Base-by-base conservation (phyloP, 2,888 invertebrate species). In the Lapara coniferarum region DNA sequence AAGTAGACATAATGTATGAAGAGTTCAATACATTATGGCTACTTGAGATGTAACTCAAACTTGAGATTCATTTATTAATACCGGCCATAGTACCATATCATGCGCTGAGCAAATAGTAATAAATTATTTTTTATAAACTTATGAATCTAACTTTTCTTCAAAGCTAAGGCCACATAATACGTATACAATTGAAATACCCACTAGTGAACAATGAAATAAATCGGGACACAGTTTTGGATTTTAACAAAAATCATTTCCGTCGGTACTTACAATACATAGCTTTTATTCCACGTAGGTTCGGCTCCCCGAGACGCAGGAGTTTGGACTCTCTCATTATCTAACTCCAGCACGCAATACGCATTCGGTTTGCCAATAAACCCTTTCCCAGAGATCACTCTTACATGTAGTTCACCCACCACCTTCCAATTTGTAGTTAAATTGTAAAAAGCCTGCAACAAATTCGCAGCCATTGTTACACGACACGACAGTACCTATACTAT, bases 321-420 rank as follows among this genome's bases (percentile, higher is more conserved):
- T 71, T 89, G 88, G 1, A 93, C 86, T 66, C 84, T 83, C 72
- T 91, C 90, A 71, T 93, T 92, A 71, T 92, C 92, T 13, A 93
- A 72, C 73, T 91, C 90, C 25, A 93, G 68, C 0, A 86, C 84
- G 72, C 92, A 92, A 72, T 90, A 92, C 0, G 90, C 88, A 52
- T 81, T 85, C 0, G 88, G 85, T 67, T 82, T 89, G 0, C 88
- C 86, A 7, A 74, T 76, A 12, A 93, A 70, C 0, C 93, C 93
- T 55, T 79, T 89, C 0, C 90, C 92, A 12, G 85, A 83, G 2
- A 89, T 77, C 19, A 93, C 82, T 71, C 84, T 89, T 0, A 93
- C 90, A 16, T 86, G 81, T 44, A 93, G 72, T 70, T 90, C 83
- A 0, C 93, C 93, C 0, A 93, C 89, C 46, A 85, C 71, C 12